These are phyloP conservation scores for Hylomyscus alleni DNA, from an alignment of 2,797 vertebrate genomes.

Conservation along the genomic window DNA sequence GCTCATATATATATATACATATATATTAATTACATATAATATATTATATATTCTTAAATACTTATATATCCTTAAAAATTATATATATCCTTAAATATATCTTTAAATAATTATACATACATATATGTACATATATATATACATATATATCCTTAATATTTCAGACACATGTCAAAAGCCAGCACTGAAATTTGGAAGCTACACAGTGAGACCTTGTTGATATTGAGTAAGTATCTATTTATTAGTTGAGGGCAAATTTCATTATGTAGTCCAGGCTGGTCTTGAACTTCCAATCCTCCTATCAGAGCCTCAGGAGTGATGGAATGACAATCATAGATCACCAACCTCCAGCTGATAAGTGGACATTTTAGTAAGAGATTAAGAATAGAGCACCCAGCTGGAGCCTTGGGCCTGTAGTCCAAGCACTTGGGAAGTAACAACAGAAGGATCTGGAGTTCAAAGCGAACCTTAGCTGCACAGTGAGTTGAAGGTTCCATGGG, in stretches of 20 bases:
- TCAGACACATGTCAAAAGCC: background rate
- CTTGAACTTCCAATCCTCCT: background rate
- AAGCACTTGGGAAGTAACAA: background rate
- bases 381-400: background rate
- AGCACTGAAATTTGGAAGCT: background rate
- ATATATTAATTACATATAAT: no score
- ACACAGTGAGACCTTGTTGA: background rate
- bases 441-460: background rate
- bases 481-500: background rate
- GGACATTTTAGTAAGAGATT: constrained; percentile 32
- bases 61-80: background rate
- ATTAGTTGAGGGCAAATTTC: background rate
- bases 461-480: background rate
- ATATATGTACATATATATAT: no score
- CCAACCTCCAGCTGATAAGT: background rate
- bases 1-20: background rate
- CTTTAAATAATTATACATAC: background rate
- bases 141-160: background rate
- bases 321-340: background rate
- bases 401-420: no score
- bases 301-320: background rate
- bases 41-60: background rate
- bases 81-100: no score
- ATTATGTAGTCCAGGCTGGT: background rate
- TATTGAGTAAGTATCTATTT: background rate